Evolutionary conservation across 1,140 invertebrate species (phyloP).

Genomic region (Hylaeus volcanicus): DNA sequence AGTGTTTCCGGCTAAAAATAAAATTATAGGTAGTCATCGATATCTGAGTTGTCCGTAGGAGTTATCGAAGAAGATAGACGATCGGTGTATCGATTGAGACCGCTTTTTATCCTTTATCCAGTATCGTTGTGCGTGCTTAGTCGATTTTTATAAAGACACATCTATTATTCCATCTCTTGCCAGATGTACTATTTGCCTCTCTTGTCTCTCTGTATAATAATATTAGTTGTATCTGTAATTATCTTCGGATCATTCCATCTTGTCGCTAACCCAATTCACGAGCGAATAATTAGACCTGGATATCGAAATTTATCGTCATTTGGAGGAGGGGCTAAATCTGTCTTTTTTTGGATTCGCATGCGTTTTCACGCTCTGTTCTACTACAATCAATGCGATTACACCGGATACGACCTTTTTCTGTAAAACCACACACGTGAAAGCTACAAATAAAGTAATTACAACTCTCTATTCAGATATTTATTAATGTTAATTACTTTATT

Average conservation of each 20-base stretch:
- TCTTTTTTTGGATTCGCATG: constrained; percentile 73
- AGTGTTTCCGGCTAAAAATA: constrained; percentile 22
- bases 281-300: constrained; percentile 46
- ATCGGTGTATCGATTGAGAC: constrained; percentile 31
- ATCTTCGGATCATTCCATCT: constrained; percentile 41
- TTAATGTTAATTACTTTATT: constrained; percentile 24
- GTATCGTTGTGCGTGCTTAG: constrained; percentile 40
- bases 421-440: constrained; percentile 78
- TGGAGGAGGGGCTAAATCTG: constrained; percentile 45
- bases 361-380: constrained; percentile 74
- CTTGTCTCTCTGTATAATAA: constrained; percentile 32
- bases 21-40: constrained; percentile 19
- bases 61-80: constrained; percentile 6
- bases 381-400: constrained; percentile 71
- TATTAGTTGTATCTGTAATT: constrained; percentile 34
- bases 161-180: not conserved
- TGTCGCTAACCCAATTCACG: constrained; percentile 35
- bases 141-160: constrained; percentile 44
- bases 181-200: not conserved
- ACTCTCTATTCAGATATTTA: constrained; percentile 67
- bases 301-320: constrained; percentile 57
- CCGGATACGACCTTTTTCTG: constrained; percentile 76
- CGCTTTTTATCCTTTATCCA: constrained; percentile 34
- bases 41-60: constrained; percentile 21
- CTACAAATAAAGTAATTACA: constrained; percentile 78